A percentile compares a stretch with the other conserved stretches of the same genome.
Conservation (phyloP, 2,797 vertebrate species). For the Simalia tracyae region DNA sequence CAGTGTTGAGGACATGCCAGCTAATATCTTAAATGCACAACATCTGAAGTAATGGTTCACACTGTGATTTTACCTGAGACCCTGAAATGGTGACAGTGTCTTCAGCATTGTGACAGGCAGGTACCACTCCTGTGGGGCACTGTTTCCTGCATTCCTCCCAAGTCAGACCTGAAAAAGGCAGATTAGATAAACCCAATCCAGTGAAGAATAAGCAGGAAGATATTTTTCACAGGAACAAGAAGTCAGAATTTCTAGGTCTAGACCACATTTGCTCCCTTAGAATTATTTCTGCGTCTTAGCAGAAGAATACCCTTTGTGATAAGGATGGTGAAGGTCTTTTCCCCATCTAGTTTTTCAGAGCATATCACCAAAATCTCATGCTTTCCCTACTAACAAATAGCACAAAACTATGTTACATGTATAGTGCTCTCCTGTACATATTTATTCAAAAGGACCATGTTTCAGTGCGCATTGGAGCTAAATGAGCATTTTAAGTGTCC, state of each 20-base stretch:
- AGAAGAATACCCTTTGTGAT: not conserved
- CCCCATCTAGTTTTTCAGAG: not conserved
- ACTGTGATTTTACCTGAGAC: conserved; percentile 79
- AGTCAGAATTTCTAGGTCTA: not conserved
- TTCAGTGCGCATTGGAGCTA: not conserved
- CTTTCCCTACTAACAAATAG: not conserved
- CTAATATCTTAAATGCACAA: not conserved
- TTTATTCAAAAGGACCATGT: not conserved
- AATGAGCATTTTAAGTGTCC: not conserved
- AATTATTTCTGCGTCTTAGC: not conserved
- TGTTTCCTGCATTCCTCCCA: conserved; percentile 89
- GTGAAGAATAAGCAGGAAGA: not conserved
- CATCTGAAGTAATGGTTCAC: not conserved
- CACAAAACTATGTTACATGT: not conserved
- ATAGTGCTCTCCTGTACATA: not conserved
- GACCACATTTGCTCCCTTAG: not conserved
- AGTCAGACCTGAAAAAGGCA: conserved; percentile 82
- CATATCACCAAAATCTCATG: not conserved
- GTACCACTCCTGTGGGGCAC: conserved; percentile 89
- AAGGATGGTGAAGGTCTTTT: not conserved
- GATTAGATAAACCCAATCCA: conserved; percentile 1
- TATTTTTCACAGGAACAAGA: not conserved
- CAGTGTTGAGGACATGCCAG: not conserved
- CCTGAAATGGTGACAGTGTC: conserved; percentile 95
- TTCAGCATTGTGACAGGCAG: conserved; percentile 94